These are phyloP conservation scores for Oscheius sp. DNA, from an alignment of 2,888 invertebrate genomes.

Conservation along the genomic window DNA sequence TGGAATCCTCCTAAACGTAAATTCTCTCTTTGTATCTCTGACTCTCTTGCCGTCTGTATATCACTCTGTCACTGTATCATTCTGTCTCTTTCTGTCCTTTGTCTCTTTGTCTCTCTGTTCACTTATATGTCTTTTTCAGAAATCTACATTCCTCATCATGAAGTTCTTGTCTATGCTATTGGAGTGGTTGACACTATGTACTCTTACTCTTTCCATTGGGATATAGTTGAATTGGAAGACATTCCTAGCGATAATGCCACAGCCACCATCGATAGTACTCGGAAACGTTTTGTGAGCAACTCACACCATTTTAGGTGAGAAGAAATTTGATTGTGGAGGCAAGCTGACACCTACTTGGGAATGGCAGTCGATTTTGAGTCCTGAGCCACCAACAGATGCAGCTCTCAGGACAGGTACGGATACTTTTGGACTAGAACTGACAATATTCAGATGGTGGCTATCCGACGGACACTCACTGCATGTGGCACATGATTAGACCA, in stretches of 20 bases:
- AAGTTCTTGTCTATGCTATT: slow-evolving; percentile 15
- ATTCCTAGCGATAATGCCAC: slow-evolving; percentile 3
- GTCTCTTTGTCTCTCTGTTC: too few relatives aligned
- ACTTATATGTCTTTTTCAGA: neutral
- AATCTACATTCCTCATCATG: neutral
- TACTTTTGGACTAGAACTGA: neutral
- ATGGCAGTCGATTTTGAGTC: slow-evolving; percentile 53
- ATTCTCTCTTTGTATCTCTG: too few relatives aligned
- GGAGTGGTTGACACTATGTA: slow-evolving; percentile 36
- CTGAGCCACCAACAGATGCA: neutral
- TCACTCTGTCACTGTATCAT: too few relatives aligned
- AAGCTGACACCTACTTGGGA: slow-evolving; percentile 55
- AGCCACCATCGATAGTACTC: slow-evolving; percentile 18
- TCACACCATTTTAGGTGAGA: slow-evolving; percentile 12
- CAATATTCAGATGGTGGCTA: slow-evolving; percentile 37
- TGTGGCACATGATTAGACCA: slow-evolving; percentile 62
- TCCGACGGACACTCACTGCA: slow-evolving; percentile 59
- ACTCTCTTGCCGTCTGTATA: too few relatives aligned
- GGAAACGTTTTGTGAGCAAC: neutral
- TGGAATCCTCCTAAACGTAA: slow-evolving; percentile 24
- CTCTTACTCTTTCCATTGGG: slow-evolving; percentile 42
- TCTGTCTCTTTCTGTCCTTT: too few relatives aligned
- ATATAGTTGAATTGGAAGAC: slow-evolving; percentile 36
- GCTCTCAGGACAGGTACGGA: neutral
- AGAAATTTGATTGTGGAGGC: slow-evolving; percentile 58